Evolutionary conservation across 2,888 invertebrate genomes (phyloP).

Genomic region (Chrysina gloriosa): DNA sequence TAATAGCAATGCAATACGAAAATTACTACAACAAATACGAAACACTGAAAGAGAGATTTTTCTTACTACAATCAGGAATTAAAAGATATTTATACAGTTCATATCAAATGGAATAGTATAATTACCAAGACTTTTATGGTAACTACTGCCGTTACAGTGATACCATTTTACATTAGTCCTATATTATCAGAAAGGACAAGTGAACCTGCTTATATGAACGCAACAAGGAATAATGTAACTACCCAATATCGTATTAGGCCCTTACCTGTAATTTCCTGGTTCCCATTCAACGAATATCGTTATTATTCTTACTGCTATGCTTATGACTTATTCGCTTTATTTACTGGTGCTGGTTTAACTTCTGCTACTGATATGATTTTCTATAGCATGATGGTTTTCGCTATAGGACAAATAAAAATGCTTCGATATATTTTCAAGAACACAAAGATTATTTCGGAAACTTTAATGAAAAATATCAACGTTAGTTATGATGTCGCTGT

Average conservation of each 20-base stretch:
- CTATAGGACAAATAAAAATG: conserved; percentile 46
- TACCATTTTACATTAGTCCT: conserved; percentile 46
- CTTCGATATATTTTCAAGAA: conserved; percentile 43
- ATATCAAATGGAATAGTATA: conserved; percentile 43
- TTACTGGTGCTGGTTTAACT: conserved; percentile 42
- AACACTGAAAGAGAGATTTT: conserved; percentile 40
- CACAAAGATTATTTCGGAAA: not conserved
- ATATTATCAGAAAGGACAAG: conserved; percentile 35
- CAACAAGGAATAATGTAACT: conserved; percentile 18
- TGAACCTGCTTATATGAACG: conserved; percentile 1
- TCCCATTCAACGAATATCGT: conserved; percentile 48
- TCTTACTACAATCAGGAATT: conserved; percentile 39
- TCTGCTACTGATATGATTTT: conserved; percentile 44
- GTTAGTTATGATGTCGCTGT: conserved; percentile 23
- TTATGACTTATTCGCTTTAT: conserved; percentile 40
- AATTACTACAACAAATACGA: conserved; percentile 44
- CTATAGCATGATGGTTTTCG: conserved; percentile 47
- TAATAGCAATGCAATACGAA: conserved; percentile 32
- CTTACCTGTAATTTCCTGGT: conserved; percentile 48
- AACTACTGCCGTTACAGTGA: conserved; percentile 36
- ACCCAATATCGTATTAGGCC: conserved; percentile 35
- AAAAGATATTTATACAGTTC: conserved; percentile 42
- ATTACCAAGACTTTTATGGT: conserved; percentile 38
- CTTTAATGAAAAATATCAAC: conserved; percentile 2
- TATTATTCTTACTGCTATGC: conserved; percentile 43